Base-by-base conservation (phyloP, 2,888 invertebrate genomes). In the Cheilosia soror region DNA sequence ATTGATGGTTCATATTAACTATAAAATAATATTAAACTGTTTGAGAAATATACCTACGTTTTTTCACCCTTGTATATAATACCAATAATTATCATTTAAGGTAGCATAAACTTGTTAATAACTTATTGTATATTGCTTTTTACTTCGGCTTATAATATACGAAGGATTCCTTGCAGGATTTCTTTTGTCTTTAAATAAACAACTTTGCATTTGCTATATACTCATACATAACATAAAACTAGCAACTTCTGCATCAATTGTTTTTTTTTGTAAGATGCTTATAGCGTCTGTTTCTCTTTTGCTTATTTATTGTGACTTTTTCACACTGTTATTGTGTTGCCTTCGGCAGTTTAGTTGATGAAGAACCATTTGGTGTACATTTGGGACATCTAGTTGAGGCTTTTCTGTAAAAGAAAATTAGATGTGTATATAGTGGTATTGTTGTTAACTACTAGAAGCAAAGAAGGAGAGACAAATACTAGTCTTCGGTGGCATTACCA, bases 331-430 rank as follows among this genome's bases (percentile, higher is more conserved):
- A 57, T 81, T 81, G 65, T 66, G 71, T 44, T 65, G 60, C 78
- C 53, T 33, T 78, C 20, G 81, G 62, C 51, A 77, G 81, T 68
- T 81, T 76, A 27, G 49, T 44, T 72, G 44, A 27, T 60, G 78
- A 25, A 42, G 82, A 78, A 42, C 86, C 86, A 78, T 86, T 86
- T 25, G 86, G 82, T 40, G 86, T 86, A 47, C 82, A 86, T 65
- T 86, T 86, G 49, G 82, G 65, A 60, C 86, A 82, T 73, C 65
- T 69, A 47, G 37, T 69, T 73, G 82, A 63, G 51, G 60, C 57
- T 73, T 86, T 86, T 49, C 86, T 86, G 65, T 0, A 81, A 80
- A 33, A 37, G 5, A 20, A n/a, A 44, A 60, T 3, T 25, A 20
- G 15, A 47, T 7, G 1, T 9, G 29, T 37, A 37, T 37, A 37